Conservation (phyloP, 2,888 invertebrate species). For the Acholoe squamosa region DNA sequence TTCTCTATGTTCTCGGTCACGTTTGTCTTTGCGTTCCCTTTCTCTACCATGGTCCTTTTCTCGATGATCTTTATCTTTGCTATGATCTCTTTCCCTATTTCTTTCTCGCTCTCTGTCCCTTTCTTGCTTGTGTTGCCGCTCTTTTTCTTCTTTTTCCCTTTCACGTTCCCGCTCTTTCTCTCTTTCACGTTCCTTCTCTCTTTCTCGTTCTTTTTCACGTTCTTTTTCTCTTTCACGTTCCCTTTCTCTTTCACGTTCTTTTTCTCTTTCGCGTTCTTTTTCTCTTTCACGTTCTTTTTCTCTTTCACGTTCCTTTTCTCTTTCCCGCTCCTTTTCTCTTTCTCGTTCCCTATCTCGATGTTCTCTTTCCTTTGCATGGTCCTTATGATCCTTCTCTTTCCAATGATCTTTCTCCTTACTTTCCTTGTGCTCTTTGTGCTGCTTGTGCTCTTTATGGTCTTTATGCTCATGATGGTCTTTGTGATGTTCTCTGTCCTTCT, state of each 20-base stretch:
- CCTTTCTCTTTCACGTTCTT: background rate
- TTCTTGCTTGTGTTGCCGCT: background rate
- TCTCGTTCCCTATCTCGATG: constrained; percentile 28
- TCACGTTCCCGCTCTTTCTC: background rate
- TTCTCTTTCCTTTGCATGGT: background rate
- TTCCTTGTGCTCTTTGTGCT: background rate
- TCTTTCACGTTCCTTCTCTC: background rate
- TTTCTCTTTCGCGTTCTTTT: background rate
- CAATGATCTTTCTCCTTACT: background rate
- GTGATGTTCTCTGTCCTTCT: background rate
- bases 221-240: background rate
- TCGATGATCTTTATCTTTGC: background rate
- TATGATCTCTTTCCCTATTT: background rate
- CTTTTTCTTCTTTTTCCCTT: background rate
- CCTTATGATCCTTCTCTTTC: constrained; percentile 30
- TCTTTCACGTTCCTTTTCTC: background rate
- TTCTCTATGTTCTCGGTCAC: background rate
- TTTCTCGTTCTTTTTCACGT: background rate
- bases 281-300: background rate
- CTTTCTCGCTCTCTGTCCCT: background rate
- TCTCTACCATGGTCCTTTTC: background rate
- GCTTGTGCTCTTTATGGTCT: constrained; percentile 5
- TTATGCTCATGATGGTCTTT: constrained; percentile 1
- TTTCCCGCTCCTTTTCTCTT: constrained; percentile 15
- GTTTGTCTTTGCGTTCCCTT: background rate